Evolutionary conservation across 2,113 vertebrate genomes (phyloP).

Genomic region (Crotalus viridis): DNA sequence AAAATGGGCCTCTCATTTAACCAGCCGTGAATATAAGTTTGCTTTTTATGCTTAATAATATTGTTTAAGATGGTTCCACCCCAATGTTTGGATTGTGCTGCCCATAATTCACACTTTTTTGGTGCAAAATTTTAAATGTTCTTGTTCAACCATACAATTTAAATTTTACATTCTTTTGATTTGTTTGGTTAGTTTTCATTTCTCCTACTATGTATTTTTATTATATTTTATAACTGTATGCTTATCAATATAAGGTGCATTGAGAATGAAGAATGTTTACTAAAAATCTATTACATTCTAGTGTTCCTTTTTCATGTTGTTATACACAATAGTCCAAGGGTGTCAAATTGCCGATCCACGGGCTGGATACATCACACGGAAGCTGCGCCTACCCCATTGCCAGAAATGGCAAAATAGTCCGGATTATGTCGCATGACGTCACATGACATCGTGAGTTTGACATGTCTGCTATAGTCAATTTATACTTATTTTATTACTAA

Average conservation of each 20-base stretch:
- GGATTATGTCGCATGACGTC: no score
- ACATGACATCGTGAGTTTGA: no score
- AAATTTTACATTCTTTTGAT: background rate
- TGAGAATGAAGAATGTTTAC: background rate
- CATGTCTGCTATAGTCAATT: background rate
- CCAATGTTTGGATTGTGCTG: background rate
- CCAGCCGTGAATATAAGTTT: slow-evolving; percentile 7
- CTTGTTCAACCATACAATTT: background rate
- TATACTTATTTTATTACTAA: slow-evolving; percentile 6
- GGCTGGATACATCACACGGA: no score
- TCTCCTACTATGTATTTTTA: background rate
- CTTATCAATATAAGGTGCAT: background rate
- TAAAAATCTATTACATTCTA: background rate
- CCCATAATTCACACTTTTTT: background rate
- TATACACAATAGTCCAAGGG: no score
- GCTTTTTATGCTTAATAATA: background rate
- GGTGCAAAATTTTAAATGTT: background rate
- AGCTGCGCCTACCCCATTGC: no score
- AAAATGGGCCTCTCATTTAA: slow-evolving; percentile 1
- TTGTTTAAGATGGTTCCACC: background rate
- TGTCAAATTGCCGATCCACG: no score
- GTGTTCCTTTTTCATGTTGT: background rate
- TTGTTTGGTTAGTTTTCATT: background rate
- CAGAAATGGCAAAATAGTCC: no score
- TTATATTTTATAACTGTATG: background rate